Percentiles rank a stretch among this genome's conserved stretches.
Evolutionary conservation across 2,888 invertebrate genomes (phyloP).

Genomic region (Creontiades dilutus): DNA sequence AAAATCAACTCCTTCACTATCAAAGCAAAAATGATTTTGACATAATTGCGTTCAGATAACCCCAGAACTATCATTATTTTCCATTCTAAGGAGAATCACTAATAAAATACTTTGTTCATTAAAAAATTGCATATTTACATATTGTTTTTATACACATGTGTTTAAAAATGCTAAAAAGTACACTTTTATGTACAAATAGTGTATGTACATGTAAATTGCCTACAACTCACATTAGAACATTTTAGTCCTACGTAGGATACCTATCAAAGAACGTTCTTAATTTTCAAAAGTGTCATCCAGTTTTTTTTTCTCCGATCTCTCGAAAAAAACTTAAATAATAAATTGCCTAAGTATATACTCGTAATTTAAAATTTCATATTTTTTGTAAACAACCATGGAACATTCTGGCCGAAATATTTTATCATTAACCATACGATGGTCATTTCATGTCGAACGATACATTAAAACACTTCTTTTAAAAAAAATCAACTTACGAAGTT

Average conservation of each 20-base stretch:
- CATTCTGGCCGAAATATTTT: conserved; percentile 1
- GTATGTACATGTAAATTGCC: conserved; percentile 37
- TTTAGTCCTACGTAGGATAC: background rate
- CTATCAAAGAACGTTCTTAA: no score
- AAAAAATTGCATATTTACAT: conserved; percentile 44
- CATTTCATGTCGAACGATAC: background rate
- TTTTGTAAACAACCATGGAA: conserved; percentile 21
- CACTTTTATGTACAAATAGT: conserved; percentile 41
- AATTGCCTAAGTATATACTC: background rate
- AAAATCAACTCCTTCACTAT: background rate
- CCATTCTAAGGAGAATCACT: background rate
- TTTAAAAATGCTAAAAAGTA: conserved; percentile 46
- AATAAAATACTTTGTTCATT: conserved; percentile 46
- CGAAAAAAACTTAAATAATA: background rate
- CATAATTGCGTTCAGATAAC: conserved; percentile 12
- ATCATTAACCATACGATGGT: background rate
- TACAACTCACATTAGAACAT: background rate
- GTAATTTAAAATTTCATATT: background rate
- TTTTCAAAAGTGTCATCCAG: background rate
- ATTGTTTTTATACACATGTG: background rate
- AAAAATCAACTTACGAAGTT: background rate
- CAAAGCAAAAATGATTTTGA: background rate
- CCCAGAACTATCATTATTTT: background rate
- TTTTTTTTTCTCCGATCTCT: background rate
- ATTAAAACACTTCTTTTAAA: background rate